Evolutionary conservation across 2,888 invertebrate species (phyloP).

Genomic region (Drosophila dives): DNA sequence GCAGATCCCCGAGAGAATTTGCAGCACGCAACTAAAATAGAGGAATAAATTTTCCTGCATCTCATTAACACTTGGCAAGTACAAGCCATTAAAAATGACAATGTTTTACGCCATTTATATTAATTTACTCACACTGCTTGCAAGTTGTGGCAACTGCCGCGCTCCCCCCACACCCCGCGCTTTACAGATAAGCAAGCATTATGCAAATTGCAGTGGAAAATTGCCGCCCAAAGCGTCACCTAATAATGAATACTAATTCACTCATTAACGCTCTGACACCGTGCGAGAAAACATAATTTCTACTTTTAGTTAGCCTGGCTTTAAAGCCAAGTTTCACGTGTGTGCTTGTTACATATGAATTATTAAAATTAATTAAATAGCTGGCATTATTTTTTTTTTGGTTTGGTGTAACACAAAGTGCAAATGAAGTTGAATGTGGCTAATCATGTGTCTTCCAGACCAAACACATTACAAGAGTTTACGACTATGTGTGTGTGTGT

Average conservation of each 20-base stretch:
- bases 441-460: constrained; percentile 53
- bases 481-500: constrained; percentile 25
- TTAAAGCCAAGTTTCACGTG: constrained; percentile 42
- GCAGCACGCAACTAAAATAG: constrained; percentile 38
- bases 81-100: constrained; percentile 56
- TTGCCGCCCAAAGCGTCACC: constrained; percentile 53
- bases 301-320: constrained; percentile 43
- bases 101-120: constrained; percentile 65
- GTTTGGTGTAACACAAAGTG: constrained; percentile 25
- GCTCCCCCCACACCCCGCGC: constrained; percentile 44
- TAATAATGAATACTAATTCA: constrained; percentile 81
- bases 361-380: constrained; percentile 83
- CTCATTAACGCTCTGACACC: constrained; percentile 70
- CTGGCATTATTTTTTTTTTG: constrained; percentile 28
- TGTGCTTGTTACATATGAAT: constrained; percentile 69
- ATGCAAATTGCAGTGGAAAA: constrained; percentile 61
- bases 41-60: constrained; percentile 21
- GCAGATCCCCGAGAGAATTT: constrained; percentile 18
- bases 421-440: constrained; percentile 66
- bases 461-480: constrained; percentile 43
- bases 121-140: constrained; percentile 72
- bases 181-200: constrained; percentile 55
- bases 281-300: constrained; percentile 54
- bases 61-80: constrained; percentile 48
- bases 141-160: constrained; percentile 41